These are phyloP conservation scores for Calliphora vicina DNA, from an alignment of 1,140 invertebrate genomes.

Conservation along the genomic window DNA sequence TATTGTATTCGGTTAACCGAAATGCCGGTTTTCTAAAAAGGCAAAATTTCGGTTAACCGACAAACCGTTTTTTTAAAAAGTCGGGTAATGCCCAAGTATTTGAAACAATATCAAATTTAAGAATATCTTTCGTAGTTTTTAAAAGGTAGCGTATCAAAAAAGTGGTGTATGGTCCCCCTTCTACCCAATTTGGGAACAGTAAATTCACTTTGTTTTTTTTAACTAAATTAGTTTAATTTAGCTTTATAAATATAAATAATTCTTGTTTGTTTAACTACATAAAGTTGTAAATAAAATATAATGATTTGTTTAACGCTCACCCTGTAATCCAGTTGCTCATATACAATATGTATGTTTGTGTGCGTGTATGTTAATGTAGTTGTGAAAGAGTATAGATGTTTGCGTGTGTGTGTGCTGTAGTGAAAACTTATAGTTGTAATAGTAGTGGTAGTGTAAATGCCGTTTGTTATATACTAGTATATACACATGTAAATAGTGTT, in stretches of 20 bases:
- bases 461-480: not conserved
- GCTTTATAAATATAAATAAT: not conserved
- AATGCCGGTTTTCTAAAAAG: no score
- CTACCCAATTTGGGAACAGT: not conserved
- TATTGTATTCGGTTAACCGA: no score
- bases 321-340: slow-evolving; percentile 31
- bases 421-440: not conserved
- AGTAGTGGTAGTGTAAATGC: not conserved
- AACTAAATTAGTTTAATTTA: not conserved
- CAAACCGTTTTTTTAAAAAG: no score
- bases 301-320: slow-evolving; percentile 35
- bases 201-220: no score
- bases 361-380: not conserved
- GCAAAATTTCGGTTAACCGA: no score
- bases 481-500: not conserved
- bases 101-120: no score
- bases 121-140: no score
- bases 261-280: slow-evolving; percentile 16
- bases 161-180: no score
- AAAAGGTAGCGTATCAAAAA: no score
- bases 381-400: not conserved
- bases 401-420: not conserved
- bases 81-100: no score
- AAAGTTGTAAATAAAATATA: not conserved
- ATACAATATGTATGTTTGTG: not conserved